Evolutionary conservation across 2,797 vertebrate genomes (phyloP).

Genomic region (Synaphobranchus kaupii): DNA sequence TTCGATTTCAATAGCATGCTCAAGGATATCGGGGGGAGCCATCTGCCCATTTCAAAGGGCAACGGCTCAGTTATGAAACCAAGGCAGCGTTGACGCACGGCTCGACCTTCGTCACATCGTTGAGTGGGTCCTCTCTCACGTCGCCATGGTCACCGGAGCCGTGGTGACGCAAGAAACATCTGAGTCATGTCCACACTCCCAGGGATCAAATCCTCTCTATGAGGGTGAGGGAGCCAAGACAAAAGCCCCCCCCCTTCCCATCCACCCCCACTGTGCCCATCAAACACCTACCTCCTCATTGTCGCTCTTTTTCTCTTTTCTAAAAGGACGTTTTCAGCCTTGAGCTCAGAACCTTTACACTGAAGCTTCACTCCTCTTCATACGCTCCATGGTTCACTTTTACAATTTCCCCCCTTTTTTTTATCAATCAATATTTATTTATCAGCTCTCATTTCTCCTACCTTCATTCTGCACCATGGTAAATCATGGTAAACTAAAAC

Average conservation of each 20-base stretch:
- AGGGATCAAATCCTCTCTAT: not conserved
- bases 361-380: not conserved
- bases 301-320: not conserved
- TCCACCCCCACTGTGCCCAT: not conserved
- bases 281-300: not conserved
- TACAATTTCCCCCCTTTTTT: not conserved
- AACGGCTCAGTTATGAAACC: constrained; percentile 12
- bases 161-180: constrained; percentile 30
- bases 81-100: constrained; percentile 11
- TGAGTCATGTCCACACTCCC: constrained; percentile 50
- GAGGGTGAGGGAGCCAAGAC: not conserved
- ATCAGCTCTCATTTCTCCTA: not conserved
- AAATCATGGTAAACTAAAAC: not conserved
- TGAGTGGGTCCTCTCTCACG: constrained; percentile 31
- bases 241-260: not conserved
- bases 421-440: too few species aligned
- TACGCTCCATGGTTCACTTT: not conserved
- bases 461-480: not conserved
- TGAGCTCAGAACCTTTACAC: not conserved
- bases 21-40: not conserved
- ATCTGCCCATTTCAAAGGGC: not conserved
- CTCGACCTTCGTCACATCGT: constrained; percentile 20
- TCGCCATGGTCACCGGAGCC: constrained; percentile 36
- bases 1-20: not conserved
- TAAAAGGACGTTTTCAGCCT: not conserved